Evolutionary conservation across 92 coral and sea anemone genomes (phyloP).

Genomic region (Porites lobata): DNA sequence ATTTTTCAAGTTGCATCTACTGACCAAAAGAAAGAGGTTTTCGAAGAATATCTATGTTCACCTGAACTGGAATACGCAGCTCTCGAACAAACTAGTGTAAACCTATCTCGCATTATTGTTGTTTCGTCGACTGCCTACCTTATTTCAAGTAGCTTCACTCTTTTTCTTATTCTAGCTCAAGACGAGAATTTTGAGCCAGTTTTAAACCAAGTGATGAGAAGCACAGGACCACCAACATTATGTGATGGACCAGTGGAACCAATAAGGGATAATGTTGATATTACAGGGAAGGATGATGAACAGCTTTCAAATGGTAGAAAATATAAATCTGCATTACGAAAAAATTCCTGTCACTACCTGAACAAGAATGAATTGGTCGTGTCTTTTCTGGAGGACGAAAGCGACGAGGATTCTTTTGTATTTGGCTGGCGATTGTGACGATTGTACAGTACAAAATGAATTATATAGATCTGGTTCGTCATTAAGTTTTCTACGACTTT

Average conservation of each 20-base stretch:
- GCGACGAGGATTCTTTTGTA: constrained; percentile 73
- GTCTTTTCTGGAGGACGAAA: constrained; percentile 34
- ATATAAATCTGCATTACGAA: not conserved
- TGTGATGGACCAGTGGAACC: not conserved
- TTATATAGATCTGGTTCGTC: too few species aligned
- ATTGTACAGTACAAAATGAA: not conserved
- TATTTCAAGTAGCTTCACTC: constrained; percentile 28
- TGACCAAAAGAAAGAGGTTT: too few species aligned
- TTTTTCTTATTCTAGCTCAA: constrained; percentile 2
- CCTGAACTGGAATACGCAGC: not conserved
- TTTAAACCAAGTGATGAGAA: not conserved
- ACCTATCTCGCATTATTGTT: not conserved
- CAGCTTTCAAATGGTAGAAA: not conserved
- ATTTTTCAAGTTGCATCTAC: not conserved
- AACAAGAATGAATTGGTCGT: constrained; percentile 19
- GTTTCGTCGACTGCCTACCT: not conserved
- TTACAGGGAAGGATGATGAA: not conserved
- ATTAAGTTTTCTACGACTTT: too few species aligned
- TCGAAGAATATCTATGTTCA: not conserved
- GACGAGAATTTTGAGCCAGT: not conserved
- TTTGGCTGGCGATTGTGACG: constrained; percentile 29
- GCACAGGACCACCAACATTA: not conserved
- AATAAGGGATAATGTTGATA: not conserved
- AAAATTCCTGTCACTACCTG: not conserved
- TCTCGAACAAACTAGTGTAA: not conserved